Evolutionary conservation across 2,113 vertebrate genomes (phyloP), one percentile per base, ranked within the genome.

Genomic region (Baryphthengus martii): DNA sequence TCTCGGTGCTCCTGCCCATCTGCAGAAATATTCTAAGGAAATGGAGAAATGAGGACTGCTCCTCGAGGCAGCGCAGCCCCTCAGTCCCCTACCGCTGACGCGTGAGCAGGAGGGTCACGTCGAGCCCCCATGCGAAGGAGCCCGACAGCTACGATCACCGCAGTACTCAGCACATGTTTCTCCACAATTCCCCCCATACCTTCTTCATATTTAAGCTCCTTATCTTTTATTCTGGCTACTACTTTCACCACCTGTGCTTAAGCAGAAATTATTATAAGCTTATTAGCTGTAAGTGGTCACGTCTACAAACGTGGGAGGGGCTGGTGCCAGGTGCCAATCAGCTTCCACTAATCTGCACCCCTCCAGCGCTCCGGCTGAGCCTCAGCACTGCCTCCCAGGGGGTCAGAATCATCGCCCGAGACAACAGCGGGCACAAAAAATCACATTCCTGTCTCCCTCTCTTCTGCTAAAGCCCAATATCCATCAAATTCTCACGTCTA

Each of bases 181-280:
- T 33, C 52, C 72, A 80, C 58, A 33, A 2, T 67, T 89, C 7
- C 7, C 52, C 44, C 74, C 52, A 25, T 23, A 61, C 45, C 74
- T 79, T 70, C 75, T n/a, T 42, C 0, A 0, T 39, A 63, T 83
- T 75, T 85, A 96, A 94, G 86, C 70, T 50, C 70, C 79, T 81
- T 76, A 91, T 35, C 23, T 42, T 81, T 55, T 71, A 77, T 74
- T 50, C 19, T 44, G 3, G 4, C 73, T 10, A n/a, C 77, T 89
- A 93, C 88, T 94, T 97, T 96, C 85, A 94, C 76, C 89, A 93
- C 93, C 88, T 89, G 45, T 53, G 58, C 81, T 95, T 95, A 95
- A 84, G 73, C 33, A 93, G 89, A 97, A 96, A 92, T 94, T 79
- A 92, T 95, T 85, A 88, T 91, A 95, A 96, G 80, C 95, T 95